Evolutionary conservation across 2,888 invertebrate species (phyloP).

Genomic region (Pachycephus smyrnensis): DNA sequence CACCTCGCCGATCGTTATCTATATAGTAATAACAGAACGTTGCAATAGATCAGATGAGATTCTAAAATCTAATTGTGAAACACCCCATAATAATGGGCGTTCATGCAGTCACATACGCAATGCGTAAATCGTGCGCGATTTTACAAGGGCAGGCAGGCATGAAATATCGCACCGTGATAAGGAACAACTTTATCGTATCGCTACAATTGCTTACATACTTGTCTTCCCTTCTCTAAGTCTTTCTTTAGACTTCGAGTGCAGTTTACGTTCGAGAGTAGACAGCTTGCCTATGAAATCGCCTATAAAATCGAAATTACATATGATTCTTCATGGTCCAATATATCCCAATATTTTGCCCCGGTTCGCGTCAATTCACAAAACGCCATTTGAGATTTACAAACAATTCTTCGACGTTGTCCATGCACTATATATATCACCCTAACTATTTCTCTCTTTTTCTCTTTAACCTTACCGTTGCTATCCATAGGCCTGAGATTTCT

Average conservation of each 20-base stretch:
- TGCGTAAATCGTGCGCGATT: background rate
- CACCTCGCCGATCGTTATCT: background rate
- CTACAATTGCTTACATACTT: slow-evolving; percentile 55
- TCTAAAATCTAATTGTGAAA: background rate
- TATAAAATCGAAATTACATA: slow-evolving; percentile 52
- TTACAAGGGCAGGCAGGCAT: background rate
- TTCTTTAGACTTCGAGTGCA: slow-evolving; percentile 59
- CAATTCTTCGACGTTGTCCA: background rate
- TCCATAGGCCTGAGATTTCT: slow-evolving; percentile 89
- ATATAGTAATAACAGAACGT: background rate
- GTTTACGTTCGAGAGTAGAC: slow-evolving; percentile 61
- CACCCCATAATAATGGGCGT: background rate
- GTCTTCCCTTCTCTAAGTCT: slow-evolving; percentile 56
- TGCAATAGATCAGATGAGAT: background rate
- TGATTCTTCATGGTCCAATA: background rate
- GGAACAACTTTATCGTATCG: slow-evolving; percentile 10
- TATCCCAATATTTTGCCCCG: background rate
- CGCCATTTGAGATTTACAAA: background rate
- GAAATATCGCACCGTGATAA: background rate
- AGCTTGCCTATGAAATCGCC: slow-evolving; percentile 60
- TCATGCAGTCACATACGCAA: background rate
- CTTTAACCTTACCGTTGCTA: slow-evolving; percentile 78
- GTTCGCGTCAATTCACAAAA: background rate
- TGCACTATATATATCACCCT: background rate
- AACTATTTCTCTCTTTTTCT: background rate